Evolutionary conservation across 2,797 vertebrate species (phyloP).

Genomic region (Philypnodon macrostomus): DNA sequence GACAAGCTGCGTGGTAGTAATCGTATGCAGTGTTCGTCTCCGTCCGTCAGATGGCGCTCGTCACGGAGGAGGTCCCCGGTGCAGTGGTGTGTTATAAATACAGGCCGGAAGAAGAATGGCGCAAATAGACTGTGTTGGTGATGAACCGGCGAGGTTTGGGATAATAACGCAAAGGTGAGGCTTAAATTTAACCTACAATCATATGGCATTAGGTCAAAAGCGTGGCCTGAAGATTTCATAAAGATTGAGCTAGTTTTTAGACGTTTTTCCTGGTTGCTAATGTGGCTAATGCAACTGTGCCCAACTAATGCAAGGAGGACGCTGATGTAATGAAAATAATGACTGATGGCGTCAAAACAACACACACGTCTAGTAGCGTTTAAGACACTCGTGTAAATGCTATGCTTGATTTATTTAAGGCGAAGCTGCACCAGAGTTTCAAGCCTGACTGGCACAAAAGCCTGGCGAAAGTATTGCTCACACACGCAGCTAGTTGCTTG

Average conservation of each 20-base stretch:
- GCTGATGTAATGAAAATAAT: not conserved
- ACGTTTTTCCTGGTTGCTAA: not conserved
- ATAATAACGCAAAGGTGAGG: slow-evolving; percentile 51
- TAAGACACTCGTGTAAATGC: too few species aligned
- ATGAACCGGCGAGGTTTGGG: slow-evolving; percentile 12
- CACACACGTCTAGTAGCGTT: too few species aligned
- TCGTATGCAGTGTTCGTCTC: not conserved
- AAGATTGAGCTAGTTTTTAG: not conserved
- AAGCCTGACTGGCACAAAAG: too few species aligned
- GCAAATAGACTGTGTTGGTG: slow-evolving; percentile 31
- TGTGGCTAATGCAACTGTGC: slow-evolving; percentile 2
- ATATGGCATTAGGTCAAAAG: fast-evolving
- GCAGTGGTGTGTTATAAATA: slow-evolving; percentile 53
- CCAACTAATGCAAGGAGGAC: not conserved
- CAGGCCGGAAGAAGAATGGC: slow-evolving; percentile 38
- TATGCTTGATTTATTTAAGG: too few species aligned
- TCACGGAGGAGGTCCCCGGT: not conserved
- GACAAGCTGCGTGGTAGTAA: too few species aligned
- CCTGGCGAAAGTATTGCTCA: too few species aligned
- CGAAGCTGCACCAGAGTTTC: too few species aligned
- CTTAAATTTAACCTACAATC: fast-evolving
- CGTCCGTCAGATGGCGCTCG: slow-evolving; percentile 39
- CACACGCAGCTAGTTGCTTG: too few species aligned
- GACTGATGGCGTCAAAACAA: too few species aligned
- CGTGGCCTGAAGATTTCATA: not conserved